Conservation (phyloP, 2,113 vertebrate species). For the Tretioscincus oriximinensis region DNA sequence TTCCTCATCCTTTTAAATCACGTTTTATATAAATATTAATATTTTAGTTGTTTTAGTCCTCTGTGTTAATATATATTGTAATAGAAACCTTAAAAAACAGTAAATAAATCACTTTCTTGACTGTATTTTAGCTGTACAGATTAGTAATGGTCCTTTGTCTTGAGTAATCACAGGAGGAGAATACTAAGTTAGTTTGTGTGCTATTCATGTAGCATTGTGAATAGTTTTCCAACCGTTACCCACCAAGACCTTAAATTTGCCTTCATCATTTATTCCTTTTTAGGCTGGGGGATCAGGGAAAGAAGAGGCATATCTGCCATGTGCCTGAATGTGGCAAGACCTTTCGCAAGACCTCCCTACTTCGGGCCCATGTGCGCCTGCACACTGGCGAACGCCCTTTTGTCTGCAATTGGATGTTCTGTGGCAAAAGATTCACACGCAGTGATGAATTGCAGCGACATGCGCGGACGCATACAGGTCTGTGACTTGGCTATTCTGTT, state of each 20-base stretch:
- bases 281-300: slow-evolving; percentile 90
- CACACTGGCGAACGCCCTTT: slow-evolving; percentile 95
- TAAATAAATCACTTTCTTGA: no score
- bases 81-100: no score
- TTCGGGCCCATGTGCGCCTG: slow-evolving; percentile 91
- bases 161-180: background rate
- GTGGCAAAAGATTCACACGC: slow-evolving; percentile 93
- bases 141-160: background rate
- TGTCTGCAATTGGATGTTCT: slow-evolving; percentile 95
- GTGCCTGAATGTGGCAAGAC: slow-evolving; percentile 93
- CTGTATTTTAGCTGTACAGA: background rate
- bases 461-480: slow-evolving; percentile 94
- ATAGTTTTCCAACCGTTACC: background rate
- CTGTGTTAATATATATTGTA: background rate
- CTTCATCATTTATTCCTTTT: background rate
- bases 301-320: slow-evolving; percentile 96
- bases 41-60: no score
- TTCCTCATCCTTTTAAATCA: no score
- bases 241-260: background rate
- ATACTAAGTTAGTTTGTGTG: background rate
- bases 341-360: slow-evolving; percentile 93
- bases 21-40: no score
- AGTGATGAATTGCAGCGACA: slow-evolving; percentile 94
- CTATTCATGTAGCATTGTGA: background rate
- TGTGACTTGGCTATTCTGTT: slow-evolving; percentile 3